These are phyloP conservation scores for Misgurnus anguillicaudatus DNA, from an alignment of 2,113 vertebrate genomes.

Conservation along the genomic window DNA sequence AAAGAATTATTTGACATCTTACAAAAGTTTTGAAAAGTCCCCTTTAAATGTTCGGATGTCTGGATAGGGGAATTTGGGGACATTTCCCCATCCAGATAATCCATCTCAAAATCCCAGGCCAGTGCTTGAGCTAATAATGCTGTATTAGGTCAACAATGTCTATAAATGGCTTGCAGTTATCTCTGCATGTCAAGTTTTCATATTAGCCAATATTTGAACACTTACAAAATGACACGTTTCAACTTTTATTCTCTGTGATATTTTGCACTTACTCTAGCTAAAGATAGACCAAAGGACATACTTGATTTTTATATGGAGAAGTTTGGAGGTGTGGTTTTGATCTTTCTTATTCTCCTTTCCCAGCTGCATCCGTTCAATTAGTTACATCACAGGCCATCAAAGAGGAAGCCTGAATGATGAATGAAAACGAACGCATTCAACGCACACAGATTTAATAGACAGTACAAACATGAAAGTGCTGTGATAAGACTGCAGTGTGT, in stretches of 20 bases:
- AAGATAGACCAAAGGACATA: neutral
- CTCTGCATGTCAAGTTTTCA: too few species aligned
- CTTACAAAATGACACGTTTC: too few species aligned
- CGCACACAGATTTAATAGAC: slow-evolving; percentile 1
- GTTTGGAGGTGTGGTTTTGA: slow-evolving; percentile 7
- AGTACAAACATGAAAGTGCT: slow-evolving; percentile 7
- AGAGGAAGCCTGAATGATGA: slow-evolving; percentile 39
- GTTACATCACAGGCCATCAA: slow-evolving; percentile 39
- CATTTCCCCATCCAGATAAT: too few species aligned
- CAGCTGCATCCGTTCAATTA: slow-evolving; percentile 30
- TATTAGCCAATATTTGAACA: too few species aligned
- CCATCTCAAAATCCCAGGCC: too few species aligned
- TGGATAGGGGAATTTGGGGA: too few species aligned
- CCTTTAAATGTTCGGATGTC: too few species aligned
- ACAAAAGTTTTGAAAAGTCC: too few species aligned
- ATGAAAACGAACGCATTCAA: slow-evolving; percentile 27
- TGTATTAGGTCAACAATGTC: too few species aligned
- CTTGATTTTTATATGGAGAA: slow-evolving; percentile 1
- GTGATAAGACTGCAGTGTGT: neutral
- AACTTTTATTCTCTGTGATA: neutral
- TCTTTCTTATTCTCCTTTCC: slow-evolving; percentile 22
- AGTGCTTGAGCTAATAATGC: too few species aligned
- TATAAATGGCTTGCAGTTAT: too few species aligned
- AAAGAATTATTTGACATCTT: too few species aligned
- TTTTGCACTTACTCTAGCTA: neutral